These are phyloP conservation scores for Conopomorpha cramerella DNA, from an alignment of 1,140 invertebrate genomes.

Conservation along the genomic window DNA sequence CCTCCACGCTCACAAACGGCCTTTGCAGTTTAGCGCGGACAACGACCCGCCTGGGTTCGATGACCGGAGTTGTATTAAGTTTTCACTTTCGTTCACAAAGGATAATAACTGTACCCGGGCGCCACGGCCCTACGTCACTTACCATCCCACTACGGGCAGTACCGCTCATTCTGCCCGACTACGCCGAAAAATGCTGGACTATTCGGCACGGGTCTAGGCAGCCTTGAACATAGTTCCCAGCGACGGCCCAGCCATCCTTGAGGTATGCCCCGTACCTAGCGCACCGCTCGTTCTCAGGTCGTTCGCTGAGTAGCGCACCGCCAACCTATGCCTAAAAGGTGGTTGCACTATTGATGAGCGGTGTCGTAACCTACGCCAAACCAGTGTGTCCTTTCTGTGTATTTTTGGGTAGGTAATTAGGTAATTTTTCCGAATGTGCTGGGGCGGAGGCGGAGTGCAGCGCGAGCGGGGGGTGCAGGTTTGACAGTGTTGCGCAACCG, in stretches of 20 bases:
- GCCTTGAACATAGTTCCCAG: too few species aligned
- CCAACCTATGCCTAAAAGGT: too few species aligned
- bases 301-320: too few species aligned
- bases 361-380: conserved; percentile 43
- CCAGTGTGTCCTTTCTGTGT: conserved; percentile 47
- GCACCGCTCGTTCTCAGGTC: too few species aligned
- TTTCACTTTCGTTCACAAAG: conserved; percentile 60
- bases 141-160: conserved; percentile 28
- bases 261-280: too few species aligned
- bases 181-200: too few species aligned
- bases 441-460: conserved; percentile 21
- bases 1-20: conserved; percentile 55
- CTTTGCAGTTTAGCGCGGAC: conserved; percentile 56
- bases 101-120: conserved; percentile 56
- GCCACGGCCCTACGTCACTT: conserved; percentile 35
- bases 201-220: too few species aligned
- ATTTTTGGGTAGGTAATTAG: conserved; percentile 54
- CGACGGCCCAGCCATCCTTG: too few species aligned
- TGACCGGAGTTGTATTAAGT: conserved; percentile 51
- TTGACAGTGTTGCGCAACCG: conserved; percentile 44
- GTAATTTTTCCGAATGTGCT: conserved; percentile 30
- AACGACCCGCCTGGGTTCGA: conserved; percentile 40
- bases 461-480: conserved; percentile 36
- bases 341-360: conserved; percentile 43
- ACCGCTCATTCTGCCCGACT: too few species aligned